Base-by-base conservation (phyloP, 1,140 invertebrate genomes). In the Ceratitis capitata region DNA sequence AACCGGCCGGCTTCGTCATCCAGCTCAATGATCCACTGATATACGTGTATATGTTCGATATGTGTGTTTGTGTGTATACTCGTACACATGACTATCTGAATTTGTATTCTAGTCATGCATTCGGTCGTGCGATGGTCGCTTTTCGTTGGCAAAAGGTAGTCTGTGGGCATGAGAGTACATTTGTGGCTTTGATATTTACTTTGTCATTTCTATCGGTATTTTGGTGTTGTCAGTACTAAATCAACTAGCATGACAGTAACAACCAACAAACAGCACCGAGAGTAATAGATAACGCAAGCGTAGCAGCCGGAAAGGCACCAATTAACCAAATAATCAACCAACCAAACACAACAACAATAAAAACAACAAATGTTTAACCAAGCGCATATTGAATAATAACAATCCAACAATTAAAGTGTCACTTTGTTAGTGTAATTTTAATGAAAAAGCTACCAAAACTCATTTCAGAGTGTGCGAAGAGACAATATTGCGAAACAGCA, bases 311-410 rank as follows among this genome's bases (percentile, higher is more conserved):
- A 78, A 78, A 78, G 42, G 69, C 69, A 78, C 39, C 39, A 78
- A 78, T 78, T 78, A 78, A 78, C 69, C 69, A 78, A 78, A 45
- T 78, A 78, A 78, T 39, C 69, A 78, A 78, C 35, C 69, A 64
- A 64, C 58, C 29, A 23, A 29, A 64, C 23, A n/a, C n/a, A n/a
- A n/a, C n/a, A n/a, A n/a, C n/a, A n/a, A n/a, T n/a, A n/a, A n/a
- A n/a, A n/a, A n/a, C n/a, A 78, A 16, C 61, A 69, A 69, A 29
- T 69, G 61, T 69, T 35, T 32, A 69, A 69, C 61, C 61, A 78
- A 78, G 39, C 35, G 23, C 3, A 45, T 78, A 47, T 78, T 45
- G n/a, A 78, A 78, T 64, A 64, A 64, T 45, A 78, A 47, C 10
- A 78, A 78, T 23, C 42, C 42, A 78, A 78, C 32, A 78, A 78